Evolutionary conservation across 2,797 vertebrate species (phyloP).

Genomic region (Silurus aristotelis): DNA sequence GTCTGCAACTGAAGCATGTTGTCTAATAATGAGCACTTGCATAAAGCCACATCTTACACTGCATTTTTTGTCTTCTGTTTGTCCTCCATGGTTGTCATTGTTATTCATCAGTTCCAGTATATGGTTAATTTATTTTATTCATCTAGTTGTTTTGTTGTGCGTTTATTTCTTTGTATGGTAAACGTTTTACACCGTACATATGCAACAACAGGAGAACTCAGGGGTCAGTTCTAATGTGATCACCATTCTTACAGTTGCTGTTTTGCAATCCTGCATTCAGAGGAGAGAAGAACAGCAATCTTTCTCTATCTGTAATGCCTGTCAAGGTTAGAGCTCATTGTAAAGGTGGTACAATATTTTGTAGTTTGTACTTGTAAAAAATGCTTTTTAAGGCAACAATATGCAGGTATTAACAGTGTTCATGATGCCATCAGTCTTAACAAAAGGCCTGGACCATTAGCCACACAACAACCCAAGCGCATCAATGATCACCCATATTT

Average conservation of each 20-base stretch:
- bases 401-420: neutral
- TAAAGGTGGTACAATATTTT: neutral
- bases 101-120: too few relatives aligned
- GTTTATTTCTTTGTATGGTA: too few relatives aligned
- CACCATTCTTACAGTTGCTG: neutral
- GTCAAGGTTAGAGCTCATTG: neutral
- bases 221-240: neutral
- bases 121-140: too few relatives aligned
- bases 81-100: too few relatives aligned
- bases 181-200: too few relatives aligned
- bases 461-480: neutral
- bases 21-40: too few relatives aligned
- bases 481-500: neutral
- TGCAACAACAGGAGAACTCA: too few relatives aligned
- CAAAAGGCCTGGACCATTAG: neutral
- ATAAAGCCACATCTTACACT: too few relatives aligned
- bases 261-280: neutral
- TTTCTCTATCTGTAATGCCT: neutral
- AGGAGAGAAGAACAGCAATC: neutral
- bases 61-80: too few relatives aligned
- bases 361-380: neutral
- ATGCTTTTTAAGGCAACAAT: neutral
- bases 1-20: too few relatives aligned
- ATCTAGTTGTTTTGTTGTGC: too few relatives aligned
- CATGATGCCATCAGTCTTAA: conserved; percentile 8